phyloP scores from a whole-genome alignment of 2,888 invertebrate species.

The Hydropsyche betteni region DNA sequence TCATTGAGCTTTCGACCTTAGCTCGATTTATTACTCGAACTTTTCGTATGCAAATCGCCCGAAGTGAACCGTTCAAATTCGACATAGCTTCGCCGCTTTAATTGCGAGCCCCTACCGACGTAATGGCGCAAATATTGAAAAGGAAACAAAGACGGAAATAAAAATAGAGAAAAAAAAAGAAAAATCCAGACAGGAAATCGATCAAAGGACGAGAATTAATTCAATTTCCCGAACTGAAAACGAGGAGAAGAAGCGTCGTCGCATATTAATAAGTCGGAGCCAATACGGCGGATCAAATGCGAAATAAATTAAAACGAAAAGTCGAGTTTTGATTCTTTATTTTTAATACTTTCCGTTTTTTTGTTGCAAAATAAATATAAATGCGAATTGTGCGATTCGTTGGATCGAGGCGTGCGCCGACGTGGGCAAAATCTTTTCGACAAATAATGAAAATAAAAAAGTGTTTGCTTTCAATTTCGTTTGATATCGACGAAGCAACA shows the following conservation, averaged over 20 bases:
- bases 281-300: neutral
- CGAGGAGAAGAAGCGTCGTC: no score
- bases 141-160: no score
- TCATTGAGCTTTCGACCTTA: slow-evolving; percentile 6
- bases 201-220: no score
- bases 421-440: slow-evolving; percentile 18
- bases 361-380: neutral
- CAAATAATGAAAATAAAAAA: slow-evolving; percentile 19
- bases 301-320: slow-evolving; percentile 6
- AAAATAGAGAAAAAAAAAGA: no score
- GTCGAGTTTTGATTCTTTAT: neutral
- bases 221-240: no score
- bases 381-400: neutral
- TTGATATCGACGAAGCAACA: slow-evolving; percentile 19
- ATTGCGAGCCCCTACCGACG: neutral
- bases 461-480: slow-evolving; percentile 28
- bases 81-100: neutral
- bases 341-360: neutral
- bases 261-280: no score
- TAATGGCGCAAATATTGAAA: no score
- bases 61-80: neutral
- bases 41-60: slow-evolving; percentile 12
- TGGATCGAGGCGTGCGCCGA: neutral
- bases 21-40: slow-evolving; percentile 3
- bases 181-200: no score